Percentiles rank a stretch among this genome's conserved stretches.
These are phyloP conservation scores for Thymelicus acteon DNA, from an alignment of 2,888 invertebrate genomes.

Conservation along the genomic window DNA sequence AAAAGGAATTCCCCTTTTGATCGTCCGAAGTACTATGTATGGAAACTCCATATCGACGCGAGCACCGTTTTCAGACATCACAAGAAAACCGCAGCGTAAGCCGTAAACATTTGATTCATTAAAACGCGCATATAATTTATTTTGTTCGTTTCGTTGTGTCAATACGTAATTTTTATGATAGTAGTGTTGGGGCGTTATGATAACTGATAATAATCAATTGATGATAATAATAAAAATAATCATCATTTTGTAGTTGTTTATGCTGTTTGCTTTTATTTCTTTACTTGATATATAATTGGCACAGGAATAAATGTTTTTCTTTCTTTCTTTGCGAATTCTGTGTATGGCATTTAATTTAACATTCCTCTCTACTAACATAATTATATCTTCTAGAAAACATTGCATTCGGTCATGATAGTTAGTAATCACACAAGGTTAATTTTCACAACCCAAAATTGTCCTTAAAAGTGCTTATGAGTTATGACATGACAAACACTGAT, in stretches of 20 bases:
- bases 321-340: neutral
- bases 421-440: conserved; percentile 20
- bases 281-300: too few species aligned
- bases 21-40: conserved; percentile 14
- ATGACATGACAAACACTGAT: conserved; percentile 21
- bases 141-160: neutral
- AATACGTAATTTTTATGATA: neutral
- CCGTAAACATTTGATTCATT: conserved; percentile 10
- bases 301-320: too few species aligned
- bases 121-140: neutral
- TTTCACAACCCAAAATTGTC: conserved; percentile 26
- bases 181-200: too few species aligned
- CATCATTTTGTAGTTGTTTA: neutral
- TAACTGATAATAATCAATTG: too few species aligned
- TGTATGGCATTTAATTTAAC: neutral
- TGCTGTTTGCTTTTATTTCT: too few species aligned
- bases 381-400: neutral
- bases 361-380: neutral
- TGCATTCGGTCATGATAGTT: neutral
- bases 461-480: conserved; percentile 27
- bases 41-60: conserved; percentile 16
- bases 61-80: conserved; percentile 20
- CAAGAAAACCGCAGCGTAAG: conserved; percentile 1
- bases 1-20: conserved; percentile 22
- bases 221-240: too few species aligned